Conservation (phyloP, 2,888 invertebrate genomes). For the Pseudococcus jackbeardsleyi region DNA sequence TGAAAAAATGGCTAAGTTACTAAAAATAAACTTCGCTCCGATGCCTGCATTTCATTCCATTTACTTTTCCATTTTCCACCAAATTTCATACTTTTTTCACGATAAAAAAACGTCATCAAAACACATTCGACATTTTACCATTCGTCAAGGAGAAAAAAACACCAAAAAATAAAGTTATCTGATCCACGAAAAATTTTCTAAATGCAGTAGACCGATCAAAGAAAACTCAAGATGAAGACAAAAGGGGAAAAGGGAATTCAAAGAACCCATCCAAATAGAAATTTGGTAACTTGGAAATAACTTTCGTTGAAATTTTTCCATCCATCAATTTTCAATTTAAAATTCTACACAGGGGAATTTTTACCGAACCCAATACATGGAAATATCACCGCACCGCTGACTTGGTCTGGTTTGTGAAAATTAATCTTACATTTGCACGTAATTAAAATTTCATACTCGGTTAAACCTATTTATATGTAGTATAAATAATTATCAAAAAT, state of each 20-base stretch:
- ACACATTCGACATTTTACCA: too few species aligned
- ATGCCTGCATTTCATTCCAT: too few species aligned
- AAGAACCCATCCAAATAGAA: not conserved
- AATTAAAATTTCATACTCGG: conserved; percentile 5
- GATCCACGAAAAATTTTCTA: too few species aligned
- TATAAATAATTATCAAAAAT: conserved; percentile 53
- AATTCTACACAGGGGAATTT: not conserved
- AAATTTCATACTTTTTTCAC: too few species aligned
- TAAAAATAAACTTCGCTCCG: too few species aligned
- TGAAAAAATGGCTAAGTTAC: too few species aligned
- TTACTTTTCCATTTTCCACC: too few species aligned
- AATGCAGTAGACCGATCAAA: not conserved
- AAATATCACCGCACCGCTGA: not conserved
- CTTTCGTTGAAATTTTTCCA: not conserved
- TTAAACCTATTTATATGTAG: not conserved
- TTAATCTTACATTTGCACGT: conserved; percentile 22
- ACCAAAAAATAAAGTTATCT: not conserved
- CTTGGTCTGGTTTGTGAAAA: conserved; percentile 3
- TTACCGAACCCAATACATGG: not conserved
- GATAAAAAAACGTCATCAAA: too few species aligned
- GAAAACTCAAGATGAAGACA: not conserved
- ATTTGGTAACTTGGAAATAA: not conserved
- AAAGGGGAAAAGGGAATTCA: not conserved
- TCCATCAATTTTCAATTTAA: not conserved
- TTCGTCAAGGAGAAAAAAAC: too few species aligned